Evolutionary conservation across 2,888 invertebrate genomes (phyloP).

Genomic region (Pyrgus malvae): DNA sequence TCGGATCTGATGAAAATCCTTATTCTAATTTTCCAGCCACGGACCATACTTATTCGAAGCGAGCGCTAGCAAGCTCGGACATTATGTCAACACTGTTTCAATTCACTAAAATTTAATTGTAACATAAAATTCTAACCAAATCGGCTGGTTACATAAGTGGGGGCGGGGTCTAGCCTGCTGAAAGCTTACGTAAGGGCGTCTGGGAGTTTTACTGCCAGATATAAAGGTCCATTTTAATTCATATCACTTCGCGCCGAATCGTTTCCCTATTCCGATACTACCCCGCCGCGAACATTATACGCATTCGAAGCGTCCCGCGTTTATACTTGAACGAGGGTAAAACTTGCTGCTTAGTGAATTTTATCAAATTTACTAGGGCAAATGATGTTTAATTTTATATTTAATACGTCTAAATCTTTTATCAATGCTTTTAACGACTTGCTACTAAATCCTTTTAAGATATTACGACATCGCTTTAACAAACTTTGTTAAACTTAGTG

Average conservation of each 20-base stretch:
- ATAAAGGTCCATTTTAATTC: conserved; percentile 43
- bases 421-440: no score
- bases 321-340: no score
- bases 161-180: conserved; percentile 54
- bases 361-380: no score
- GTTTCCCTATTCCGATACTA: background rate
- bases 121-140: conserved; percentile 42
- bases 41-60: background rate
- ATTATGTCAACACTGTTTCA: conserved; percentile 4
- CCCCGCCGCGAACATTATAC: conserved; percentile 34
- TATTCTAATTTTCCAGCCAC: no score
- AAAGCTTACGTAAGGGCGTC: conserved; percentile 73
- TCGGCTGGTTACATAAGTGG: conserved; percentile 72
- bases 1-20: background rate
- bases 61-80: background rate
- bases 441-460: conserved; percentile 2
- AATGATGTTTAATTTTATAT: no score
- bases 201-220: conserved; percentile 44
- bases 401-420: no score
- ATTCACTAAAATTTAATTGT: conserved; percentile 35
- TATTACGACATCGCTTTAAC: background rate
- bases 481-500: background rate
- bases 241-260: conserved; percentile 31
- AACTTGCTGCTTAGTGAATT: no score
- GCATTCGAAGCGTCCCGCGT: no score